Percentiles rank a stretch among this genome's conserved stretches.
Evolutionary conservation across 2,888 invertebrate species (phyloP).

Genomic region (Acrobasis consociella): DNA sequence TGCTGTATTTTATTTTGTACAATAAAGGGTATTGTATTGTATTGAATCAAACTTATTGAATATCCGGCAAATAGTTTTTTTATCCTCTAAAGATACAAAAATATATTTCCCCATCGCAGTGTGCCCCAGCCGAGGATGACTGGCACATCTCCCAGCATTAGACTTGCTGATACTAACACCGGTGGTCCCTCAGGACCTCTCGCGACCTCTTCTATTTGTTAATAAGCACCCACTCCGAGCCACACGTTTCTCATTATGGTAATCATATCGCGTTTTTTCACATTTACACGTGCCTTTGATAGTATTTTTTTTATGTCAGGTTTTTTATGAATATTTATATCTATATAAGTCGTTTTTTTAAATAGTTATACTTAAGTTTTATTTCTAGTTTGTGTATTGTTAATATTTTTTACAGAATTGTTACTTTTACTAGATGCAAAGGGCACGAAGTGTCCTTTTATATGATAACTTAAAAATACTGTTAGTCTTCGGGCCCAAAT

Average conservation of each 20-base stretch:
- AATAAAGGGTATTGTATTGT: too few species aligned
- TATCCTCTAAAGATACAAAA: too few species aligned
- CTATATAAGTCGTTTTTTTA: conserved; percentile 21
- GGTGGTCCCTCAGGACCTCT: conserved; percentile 59
- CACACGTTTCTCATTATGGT: conserved; percentile 45
- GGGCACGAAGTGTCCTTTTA: too few species aligned
- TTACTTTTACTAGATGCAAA: too few species aligned
- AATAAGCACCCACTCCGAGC: conserved; percentile 53
- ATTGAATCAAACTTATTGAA: too few species aligned
- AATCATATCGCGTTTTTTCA: conserved; percentile 39
- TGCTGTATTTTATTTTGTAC: too few species aligned
- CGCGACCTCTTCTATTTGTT: conserved; percentile 63
- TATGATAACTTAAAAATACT: too few species aligned
- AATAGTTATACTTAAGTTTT: conserved; percentile 11
- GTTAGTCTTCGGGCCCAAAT: too few species aligned
- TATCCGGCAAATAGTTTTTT: too few species aligned
- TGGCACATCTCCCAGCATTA: conserved; percentile 57
- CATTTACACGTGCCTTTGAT: conserved; percentile 30
- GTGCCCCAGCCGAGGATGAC: conserved; percentile 55
- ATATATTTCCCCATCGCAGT: conserved; percentile 23
- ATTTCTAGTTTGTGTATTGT: not conserved
- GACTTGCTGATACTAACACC: conserved; percentile 72
- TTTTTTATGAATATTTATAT: conserved; percentile 23
- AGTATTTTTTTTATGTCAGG: conserved; percentile 26
- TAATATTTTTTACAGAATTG: too few species aligned